Evolutionary conservation across 2,888 invertebrate genomes (phyloP).

Genomic region (Drosophila fulvimacula): DNA sequence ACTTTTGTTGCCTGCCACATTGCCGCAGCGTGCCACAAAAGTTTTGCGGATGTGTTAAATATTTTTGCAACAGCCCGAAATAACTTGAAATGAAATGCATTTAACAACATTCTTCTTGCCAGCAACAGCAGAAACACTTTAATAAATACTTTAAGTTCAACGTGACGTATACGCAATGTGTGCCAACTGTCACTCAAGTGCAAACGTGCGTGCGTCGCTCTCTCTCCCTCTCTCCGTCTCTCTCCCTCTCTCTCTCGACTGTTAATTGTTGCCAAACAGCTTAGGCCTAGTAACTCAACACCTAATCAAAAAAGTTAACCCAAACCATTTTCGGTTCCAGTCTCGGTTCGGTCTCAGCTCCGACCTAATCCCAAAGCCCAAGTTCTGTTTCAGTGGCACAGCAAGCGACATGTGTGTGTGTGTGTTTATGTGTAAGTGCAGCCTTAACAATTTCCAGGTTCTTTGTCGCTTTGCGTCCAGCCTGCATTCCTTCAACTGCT

Average conservation of each 20-base stretch:
- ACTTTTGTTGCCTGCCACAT: constrained; percentile 46
- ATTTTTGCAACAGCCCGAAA: constrained; percentile 53
- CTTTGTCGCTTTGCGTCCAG: constrained; percentile 33
- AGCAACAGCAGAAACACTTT: constrained; percentile 8
- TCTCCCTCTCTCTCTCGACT: not conserved
- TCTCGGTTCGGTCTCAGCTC: not conserved
- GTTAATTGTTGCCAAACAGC: constrained; percentile 27
- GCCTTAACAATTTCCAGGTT: constrained; percentile 27
- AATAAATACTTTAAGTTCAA: constrained; percentile 17
- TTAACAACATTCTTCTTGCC: constrained; percentile 38
- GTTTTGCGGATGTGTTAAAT: constrained; percentile 52
- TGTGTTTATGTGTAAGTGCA: constrained; percentile 7
- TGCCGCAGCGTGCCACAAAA: constrained; percentile 54
- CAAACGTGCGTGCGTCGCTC: constrained; percentile 6
- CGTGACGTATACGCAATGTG: constrained; percentile 62
- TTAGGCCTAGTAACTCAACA: constrained; percentile 18
- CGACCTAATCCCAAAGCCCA: not conserved
- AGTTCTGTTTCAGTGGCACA: not conserved
- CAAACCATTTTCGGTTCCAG: not conserved
- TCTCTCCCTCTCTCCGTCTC: too few species aligned
- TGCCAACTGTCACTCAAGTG: constrained; percentile 14
- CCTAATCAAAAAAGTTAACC: not conserved
- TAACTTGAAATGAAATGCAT: constrained; percentile 61
- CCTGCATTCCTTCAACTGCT: constrained; percentile 20
- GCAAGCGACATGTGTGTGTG: constrained; percentile 4